A percentile compares a stretch with the other conserved stretches of the same genome.
Conservation (phyloP, 1,140 invertebrate genomes). For the Microplitis mediator region DNA sequence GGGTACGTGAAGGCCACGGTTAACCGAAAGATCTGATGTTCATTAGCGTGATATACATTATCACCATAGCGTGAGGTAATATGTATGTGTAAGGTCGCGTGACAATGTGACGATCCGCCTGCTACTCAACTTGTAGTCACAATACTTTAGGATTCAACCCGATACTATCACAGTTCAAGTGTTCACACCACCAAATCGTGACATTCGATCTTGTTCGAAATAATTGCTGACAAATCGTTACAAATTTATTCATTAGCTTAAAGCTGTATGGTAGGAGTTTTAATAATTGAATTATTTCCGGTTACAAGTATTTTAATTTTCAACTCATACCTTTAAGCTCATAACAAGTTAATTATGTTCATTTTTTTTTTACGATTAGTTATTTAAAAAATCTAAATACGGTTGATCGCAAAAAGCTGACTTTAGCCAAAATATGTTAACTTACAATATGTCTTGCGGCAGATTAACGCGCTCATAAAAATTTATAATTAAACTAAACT, state of each 20-base stretch:
- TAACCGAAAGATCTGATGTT: constrained; percentile 11
- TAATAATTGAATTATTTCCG: constrained; percentile 11
- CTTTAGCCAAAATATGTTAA: too few relatives aligned
- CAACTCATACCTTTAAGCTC: background rate
- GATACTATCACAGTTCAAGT: constrained; percentile 28
- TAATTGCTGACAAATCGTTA: constrained; percentile 29
- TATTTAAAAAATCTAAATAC: too few relatives aligned
- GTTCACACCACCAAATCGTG: constrained; percentile 26
- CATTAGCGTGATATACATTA: constrained; percentile 23
- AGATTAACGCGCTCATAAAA: too few relatives aligned
- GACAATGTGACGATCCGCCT: constrained; percentile 16
- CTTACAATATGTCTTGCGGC: too few relatives aligned
- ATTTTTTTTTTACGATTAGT: too few relatives aligned
- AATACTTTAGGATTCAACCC: constrained; percentile 22
- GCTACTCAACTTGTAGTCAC: constrained; percentile 3
- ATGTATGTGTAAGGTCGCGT: constrained; percentile 7
- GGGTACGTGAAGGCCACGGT: background rate
- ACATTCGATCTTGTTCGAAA: constrained; percentile 23
- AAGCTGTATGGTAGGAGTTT: background rate
- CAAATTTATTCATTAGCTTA: constrained; percentile 22
- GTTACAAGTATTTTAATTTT: background rate
- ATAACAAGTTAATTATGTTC: too few relatives aligned
- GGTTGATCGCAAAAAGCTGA: too few relatives aligned
- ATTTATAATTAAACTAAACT: too few relatives aligned
- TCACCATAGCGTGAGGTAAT: constrained; percentile 7